These are phyloP conservation scores for Berghia stephanieae DNA, from an alignment of 1,140 invertebrate species.

Conservation along the genomic window DNA sequence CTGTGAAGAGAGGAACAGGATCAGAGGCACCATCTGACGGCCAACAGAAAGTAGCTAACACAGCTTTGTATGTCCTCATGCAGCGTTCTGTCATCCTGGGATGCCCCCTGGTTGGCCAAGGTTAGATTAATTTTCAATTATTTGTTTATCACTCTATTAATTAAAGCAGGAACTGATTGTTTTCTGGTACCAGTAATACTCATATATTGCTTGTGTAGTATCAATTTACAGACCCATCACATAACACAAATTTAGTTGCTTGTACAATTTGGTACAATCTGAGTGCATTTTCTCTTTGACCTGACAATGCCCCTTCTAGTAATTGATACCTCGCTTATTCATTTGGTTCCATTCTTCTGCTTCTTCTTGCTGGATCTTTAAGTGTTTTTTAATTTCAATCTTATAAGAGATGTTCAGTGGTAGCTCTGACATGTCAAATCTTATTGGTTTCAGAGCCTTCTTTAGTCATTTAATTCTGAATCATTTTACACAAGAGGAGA, in stretches of 20 bases:
- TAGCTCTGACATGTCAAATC: too few species aligned
- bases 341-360: too few species aligned
- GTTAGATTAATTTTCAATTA: conserved; percentile 35
- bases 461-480: too few species aligned
- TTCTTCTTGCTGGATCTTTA: too few species aligned
- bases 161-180: background rate
- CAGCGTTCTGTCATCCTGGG: conserved; percentile 60
- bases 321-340: too few species aligned
- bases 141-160: background rate
- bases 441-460: too few species aligned
- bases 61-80: conserved; percentile 63
- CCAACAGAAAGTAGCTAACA: conserved; percentile 63
- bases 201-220: background rate
- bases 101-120: conserved; percentile 60
- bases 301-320: too few species aligned
- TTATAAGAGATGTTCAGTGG: too few species aligned
- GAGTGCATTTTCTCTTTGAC: background rate
- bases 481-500: too few species aligned
- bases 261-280: background rate
- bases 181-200: background rate
- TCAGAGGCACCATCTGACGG: conserved; percentile 47
- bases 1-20: conserved; percentile 53
- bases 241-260: background rate
- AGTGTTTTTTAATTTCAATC: too few species aligned
- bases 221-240: background rate